Base-by-base conservation (phyloP, 2,113 vertebrate species). In the Hepsetus odoe region DNA sequence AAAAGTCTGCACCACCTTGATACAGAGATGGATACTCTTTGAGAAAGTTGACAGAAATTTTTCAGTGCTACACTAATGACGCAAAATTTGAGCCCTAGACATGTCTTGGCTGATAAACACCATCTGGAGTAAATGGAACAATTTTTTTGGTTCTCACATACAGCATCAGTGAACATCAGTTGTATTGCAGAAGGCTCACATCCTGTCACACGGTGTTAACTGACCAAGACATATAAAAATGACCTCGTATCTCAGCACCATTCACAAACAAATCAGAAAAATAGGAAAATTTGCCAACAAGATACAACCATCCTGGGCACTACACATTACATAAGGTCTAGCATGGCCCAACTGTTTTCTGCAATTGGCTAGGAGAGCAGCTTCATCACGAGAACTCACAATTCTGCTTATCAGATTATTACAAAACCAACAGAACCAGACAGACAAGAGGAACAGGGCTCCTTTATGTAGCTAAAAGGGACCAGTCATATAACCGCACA, bases 391-490 rank as follows among this genome's bases (percentile, higher is more conserved):
- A 76, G 90, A 91, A 88, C 84, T 32, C 77, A 87, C 5, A 16
- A 80, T 85, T 89, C 87, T 88, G 87, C 87, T 86, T 88, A 88
- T 88, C 89, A 80, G 86, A 90, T 90, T 87, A 88, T 90, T 89
- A 89, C 78, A 87, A 87, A 88, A 89, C 87, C 77, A 70, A 61
- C 74, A 86, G 35, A 69, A 59, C 53, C 28, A 69, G 83, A 86
- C 78, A 79, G 83, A 82, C 76, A 64, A 81, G 85, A 61, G 68
- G 67, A 32, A 76, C 51, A 68, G 64, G 72, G 61, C 72, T 24
- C 33, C 72, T 75, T 71, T 67, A 61, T 72, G 30, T 3, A 14
- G 46, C 68, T 38, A 32, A 76, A 67, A 72, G 24, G 32, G 35
- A 64, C 62, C 65, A n/a, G 65, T 75, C 55, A 49, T 51, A 22